phyloP scores from a whole-genome alignment of 2,113 vertebrate species.

The Lycaon pictus region DNA sequence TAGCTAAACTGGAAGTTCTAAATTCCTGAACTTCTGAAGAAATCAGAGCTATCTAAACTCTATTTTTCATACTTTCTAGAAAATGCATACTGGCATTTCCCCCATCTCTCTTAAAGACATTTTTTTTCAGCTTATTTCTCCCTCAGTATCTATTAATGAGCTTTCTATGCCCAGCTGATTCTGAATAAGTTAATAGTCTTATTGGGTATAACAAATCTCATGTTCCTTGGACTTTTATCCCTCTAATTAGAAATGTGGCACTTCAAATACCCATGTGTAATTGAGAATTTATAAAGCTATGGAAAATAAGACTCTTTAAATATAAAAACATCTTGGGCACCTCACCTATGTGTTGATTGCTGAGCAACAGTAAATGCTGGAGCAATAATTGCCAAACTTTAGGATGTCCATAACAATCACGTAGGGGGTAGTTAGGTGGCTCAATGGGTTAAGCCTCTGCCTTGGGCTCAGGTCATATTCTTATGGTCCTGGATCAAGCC shows the following conservation, averaged over 20 bases:
- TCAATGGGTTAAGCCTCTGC: background rate
- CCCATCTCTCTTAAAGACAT: background rate
- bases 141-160: conserved; percentile 54
- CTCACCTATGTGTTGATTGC: background rate
- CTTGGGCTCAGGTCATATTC: background rate
- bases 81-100: background rate
- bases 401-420: background rate
- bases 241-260: conserved; percentile 12
- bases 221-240: background rate
- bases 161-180: conserved; percentile 54
- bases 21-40: conserved; percentile 38
- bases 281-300: conserved; percentile 28
- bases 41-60: background rate
- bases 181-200: conserved; percentile 68
- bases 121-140: background rate
- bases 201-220: background rate
- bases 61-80: conserved; percentile 46
- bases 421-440: background rate
- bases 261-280: conserved; percentile 39
- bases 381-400: background rate
- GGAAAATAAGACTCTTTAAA: conserved; percentile 36
- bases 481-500: background rate
- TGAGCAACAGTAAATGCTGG: background rate
- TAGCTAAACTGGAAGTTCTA: background rate
- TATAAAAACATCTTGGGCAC: conserved; percentile 10